Base-by-base conservation (phyloP, 2,113 vertebrate species). In the Hippocampus guttulatus region DNA sequence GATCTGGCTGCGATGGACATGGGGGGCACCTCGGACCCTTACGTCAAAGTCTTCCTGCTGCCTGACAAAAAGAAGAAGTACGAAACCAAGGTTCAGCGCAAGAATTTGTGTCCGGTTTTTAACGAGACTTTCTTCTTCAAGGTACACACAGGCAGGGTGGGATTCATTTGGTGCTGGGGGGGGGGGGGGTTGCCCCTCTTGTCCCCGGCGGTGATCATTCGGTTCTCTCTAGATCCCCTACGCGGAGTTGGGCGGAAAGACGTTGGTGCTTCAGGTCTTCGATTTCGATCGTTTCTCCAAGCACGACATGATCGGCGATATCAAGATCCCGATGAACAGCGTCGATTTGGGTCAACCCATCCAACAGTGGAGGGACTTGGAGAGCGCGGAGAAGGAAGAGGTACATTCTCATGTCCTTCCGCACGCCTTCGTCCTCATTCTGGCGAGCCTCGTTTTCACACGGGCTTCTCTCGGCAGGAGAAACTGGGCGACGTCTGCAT, bases 231-330 rank as follows among this genome's bases (percentile, higher is more conserved):
- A 96, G 95, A 91, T 96, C 25, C 95, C 95, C 0, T 96, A 96
- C 30, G 92, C 94, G 72, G 95, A 96, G 81, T 83, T 96, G 66
- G 95, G 95, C 1, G 95, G 95, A 38, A 95, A 95, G 82, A 93
- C 90, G 18, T 85, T 96, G 75, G 91, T 96, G 75, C 89, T 96
- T 89, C 91, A 95, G 0, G 94, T 95, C 70, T 96, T 93, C 65
- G 95, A 96, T 86, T 96, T 96, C 69, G 95, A 96, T 74, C 94
- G 95, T 30, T 96, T 96, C 86, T 96, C 95, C 66, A 95, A 95
- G 68, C 95, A 96, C 2, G 95, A 96, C 23, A 92, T 93, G 77
- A 96, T 96, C 0, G 95, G 95, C 1, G 94, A 95, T 79, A 94
- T 95, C 61, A 92, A 93, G 70, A 92, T 96, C 67, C 93, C 94